Evolutionary conservation across 2,888 invertebrate genomes (phyloP), one percentile per base, ranked within the genome.

Genomic region (Amblyjoppa fuscipennis): DNA sequence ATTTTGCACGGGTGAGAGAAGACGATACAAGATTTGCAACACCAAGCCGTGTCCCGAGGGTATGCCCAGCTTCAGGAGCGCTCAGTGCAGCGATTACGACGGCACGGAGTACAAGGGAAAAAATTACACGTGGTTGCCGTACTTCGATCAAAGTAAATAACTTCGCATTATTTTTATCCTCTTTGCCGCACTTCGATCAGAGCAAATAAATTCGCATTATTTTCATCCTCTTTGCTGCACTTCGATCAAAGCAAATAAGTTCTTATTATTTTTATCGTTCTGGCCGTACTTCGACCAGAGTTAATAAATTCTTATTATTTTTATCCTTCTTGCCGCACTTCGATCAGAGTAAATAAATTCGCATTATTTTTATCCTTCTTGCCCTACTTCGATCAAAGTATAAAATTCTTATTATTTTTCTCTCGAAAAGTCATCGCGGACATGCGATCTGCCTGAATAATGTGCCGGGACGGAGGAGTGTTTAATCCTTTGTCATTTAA

Each of bases 11-110:
- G 96, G 96, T 0, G 95, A 96, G 85, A 94, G 96, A 53, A 96
- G 95, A 79, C 94, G 97, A 87, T 97, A 97, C 94, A 96, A 96
- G 93, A 96, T 98, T 86, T 98, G 98, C 94, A 98, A 98, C 92
- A 97, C 96, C 7, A 96, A 97, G 51, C 94, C 96, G 1, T 95
- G 95, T 90, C 94, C 95, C 28, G 93, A 94, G 81, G 94, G 93
- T 11, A 80, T 91, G 2, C 92, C 94, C 0, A 93, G 93, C 41
- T 96, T 94, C 90, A 91, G 95, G 59, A 95, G 95, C 31, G 83
- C 93, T 1, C 95, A 96, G 85, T 96, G 95, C 89, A 91, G 93
- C 7, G 93, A 93, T 77, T 94, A 94, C 88, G 94, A 95, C 89
- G 92, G 90, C 11, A 94, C 94, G 87, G 96, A 96, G 0, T 96